Evolutionary conservation across 2,113 vertebrate species (phyloP), one percentile per base, ranked within the genome.

Genomic region (Grantiella picta): DNA sequence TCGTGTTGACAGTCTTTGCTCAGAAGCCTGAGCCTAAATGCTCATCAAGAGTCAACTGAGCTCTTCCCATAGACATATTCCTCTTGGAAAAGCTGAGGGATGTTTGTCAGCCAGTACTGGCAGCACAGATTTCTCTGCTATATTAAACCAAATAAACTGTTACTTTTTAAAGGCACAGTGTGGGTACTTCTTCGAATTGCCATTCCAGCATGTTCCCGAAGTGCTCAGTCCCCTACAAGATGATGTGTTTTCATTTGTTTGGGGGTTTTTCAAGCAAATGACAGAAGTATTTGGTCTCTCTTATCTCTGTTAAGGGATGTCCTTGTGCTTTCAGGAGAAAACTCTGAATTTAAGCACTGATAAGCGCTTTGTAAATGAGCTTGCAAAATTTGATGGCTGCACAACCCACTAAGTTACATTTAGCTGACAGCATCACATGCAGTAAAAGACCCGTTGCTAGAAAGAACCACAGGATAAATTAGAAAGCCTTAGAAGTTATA

Each of bases 101-200:
- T 94, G 35, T 63, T 95, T 92, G 77, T 96, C 92, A 94, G 89
- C 79, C 86, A 89, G 69, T 80, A 72, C 82, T 85, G 70, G 66
- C 87, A 95, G 82, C 89, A 94, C 86, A 96, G 79, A 94, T 88
- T 90, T 94, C 85, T 82, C 82, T 90, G 84, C 92, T 95, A 80
- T 94, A 83, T 96, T 92, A 95, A 94, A 78, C 54, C 79, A 92
- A 66, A 93, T 54, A 89, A 93, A 83, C 11, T 86, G 79, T 68
- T 83, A 63, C 50, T 83, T 88, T 82, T 94, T 16, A 94, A 86
- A 94, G 84, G 50, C 3, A 9, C 59, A 83, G 40, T 65, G 35
- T 82, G 49, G 36, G 31, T 80, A 82, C 31, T 71, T 64, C 33
- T 49, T 82, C 44, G 49, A 77, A 23, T 50, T 94, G 79, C 50